phyloP scores from a whole-genome alignment of 2,888 invertebrate genomes.

The Melikaiella ostensackeni region DNA sequence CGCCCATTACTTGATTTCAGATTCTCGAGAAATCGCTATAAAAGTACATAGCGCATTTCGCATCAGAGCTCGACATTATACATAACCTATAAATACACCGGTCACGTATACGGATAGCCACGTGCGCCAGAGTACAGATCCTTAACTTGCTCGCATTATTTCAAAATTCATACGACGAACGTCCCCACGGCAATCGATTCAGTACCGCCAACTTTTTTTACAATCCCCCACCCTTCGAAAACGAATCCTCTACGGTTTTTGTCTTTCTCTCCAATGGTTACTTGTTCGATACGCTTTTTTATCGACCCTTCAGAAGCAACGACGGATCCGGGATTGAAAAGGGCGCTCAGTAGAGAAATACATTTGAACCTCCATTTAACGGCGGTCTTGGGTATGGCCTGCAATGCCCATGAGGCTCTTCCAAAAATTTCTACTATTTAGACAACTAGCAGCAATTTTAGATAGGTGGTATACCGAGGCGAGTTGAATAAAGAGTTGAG shows the following conservation, averaged over 20 bases:
- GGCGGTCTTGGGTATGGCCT: too few species aligned
- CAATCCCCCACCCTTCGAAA: neutral
- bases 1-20: slow-evolving; percentile 44
- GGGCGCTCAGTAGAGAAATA: slow-evolving; percentile 12
- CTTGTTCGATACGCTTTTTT: slow-evolving; percentile 39
- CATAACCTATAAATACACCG: slow-evolving; percentile 45
- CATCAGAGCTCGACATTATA: slow-evolving; percentile 30
- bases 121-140: slow-evolving; percentile 52
- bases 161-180: slow-evolving; percentile 66
- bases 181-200: slow-evolving; percentile 49
- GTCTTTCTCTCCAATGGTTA: slow-evolving; percentile 13
- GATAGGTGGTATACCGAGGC: too few species aligned
- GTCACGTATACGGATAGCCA: slow-evolving; percentile 54
- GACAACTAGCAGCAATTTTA: too few species aligned
- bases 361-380: too few species aligned
- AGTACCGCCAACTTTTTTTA: slow-evolving; percentile 30
- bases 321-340: slow-evolving; percentile 32
- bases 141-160: slow-evolving; percentile 66
- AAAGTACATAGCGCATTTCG: slow-evolving; percentile 37
- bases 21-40: slow-evolving; percentile 40
- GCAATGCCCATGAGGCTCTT: too few species aligned
- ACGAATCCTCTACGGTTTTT: slow-evolving; percentile 31
- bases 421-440: too few species aligned
- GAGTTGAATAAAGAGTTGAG: too few species aligned
- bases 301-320: slow-evolving; percentile 19